Evolutionary conservation across 2,797 vertebrate genomes (phyloP).

Genomic region (Parambassis ranga): DNA sequence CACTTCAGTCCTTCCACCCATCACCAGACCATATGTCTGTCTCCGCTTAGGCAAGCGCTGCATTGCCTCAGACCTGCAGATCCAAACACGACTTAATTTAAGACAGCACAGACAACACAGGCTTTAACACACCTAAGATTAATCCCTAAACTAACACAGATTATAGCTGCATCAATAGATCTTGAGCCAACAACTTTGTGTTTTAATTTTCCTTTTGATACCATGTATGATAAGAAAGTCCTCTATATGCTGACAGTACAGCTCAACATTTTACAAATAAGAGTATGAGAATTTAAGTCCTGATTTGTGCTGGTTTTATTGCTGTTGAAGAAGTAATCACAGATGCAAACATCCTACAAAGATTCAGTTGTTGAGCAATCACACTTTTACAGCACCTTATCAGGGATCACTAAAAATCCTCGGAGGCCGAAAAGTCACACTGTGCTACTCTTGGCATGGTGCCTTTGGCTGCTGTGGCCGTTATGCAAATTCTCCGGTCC

Average conservation of each 20-base stretch:
- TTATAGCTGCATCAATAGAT: too few species aligned
- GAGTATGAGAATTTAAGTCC: background rate
- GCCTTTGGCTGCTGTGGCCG: slow-evolving; percentile 57
- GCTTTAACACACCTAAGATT: too few species aligned
- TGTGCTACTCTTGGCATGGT: slow-evolving; percentile 50
- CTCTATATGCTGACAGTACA: too few species aligned
- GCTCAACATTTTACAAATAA: background rate
- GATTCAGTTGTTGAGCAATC: slow-evolving; percentile 45
- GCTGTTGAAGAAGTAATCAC: slow-evolving; percentile 6
- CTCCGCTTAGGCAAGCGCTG: background rate
- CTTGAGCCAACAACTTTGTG: too few species aligned
- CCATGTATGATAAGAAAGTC: too few species aligned
- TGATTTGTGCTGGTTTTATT: slow-evolving; percentile 22
- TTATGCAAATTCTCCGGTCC: slow-evolving; percentile 77
- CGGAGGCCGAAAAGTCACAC: slow-evolving; percentile 28
- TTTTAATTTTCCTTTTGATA: too few species aligned
- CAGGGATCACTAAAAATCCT: slow-evolving; percentile 7
- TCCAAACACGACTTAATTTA: slow-evolving; percentile 17
- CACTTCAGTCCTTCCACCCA: background rate
- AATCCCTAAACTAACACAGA: too few species aligned
- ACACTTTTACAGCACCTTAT: slow-evolving; percentile 49
- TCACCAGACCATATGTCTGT: background rate
- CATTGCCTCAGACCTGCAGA: slow-evolving; percentile 27
- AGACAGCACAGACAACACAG: background rate
- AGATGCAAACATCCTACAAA: slow-evolving; percentile 31